Evolutionary conservation across 2,113 vertebrate species (phyloP).

Genomic region (Nycticebus coucang): DNA sequence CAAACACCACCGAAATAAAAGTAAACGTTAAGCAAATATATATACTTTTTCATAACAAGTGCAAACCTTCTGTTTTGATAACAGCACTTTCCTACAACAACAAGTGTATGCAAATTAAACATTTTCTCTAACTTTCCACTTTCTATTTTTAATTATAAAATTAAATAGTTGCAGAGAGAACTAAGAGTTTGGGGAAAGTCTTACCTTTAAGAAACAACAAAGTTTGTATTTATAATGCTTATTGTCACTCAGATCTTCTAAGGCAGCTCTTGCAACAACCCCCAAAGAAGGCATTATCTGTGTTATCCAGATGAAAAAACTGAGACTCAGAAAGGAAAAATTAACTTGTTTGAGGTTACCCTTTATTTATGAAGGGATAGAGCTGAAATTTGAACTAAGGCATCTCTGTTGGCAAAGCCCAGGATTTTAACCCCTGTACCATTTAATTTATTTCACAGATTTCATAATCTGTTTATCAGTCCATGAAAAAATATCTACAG

Average conservation of each 20-base stretch:
- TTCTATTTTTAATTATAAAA: conserved; percentile 10
- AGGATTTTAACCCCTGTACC: conserved; percentile 8
- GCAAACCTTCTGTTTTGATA: conserved; percentile 21
- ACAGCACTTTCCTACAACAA: not conserved
- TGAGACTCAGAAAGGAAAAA: not conserved
- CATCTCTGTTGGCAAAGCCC: conserved; percentile 7
- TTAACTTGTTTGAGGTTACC: conserved; percentile 4
- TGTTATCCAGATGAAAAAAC: not conserved
- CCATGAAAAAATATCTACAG: conserved; percentile 60
- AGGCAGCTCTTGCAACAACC: not conserved
- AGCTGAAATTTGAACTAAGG: not conserved
- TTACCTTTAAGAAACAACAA: conserved; percentile 24
- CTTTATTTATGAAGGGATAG: conserved; percentile 41
- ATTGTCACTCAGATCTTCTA: not conserved
- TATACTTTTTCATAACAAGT: conserved; percentile 13
- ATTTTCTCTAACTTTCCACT: not conserved
- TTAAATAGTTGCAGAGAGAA: not conserved
- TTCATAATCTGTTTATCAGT: conserved; percentile 52
- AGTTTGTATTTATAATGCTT: conserved; percentile 8
- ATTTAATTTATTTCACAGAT: conserved; percentile 57
- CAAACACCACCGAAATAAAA: conserved; percentile 6
- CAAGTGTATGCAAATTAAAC: not conserved
- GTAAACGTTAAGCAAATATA: conserved; percentile 13
- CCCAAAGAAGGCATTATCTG: conserved; percentile 23
- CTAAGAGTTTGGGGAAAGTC: not conserved